Evolutionary conservation across 1,140 invertebrate genomes (phyloP).

Genomic region (Globodera ellingtonae): DNA sequence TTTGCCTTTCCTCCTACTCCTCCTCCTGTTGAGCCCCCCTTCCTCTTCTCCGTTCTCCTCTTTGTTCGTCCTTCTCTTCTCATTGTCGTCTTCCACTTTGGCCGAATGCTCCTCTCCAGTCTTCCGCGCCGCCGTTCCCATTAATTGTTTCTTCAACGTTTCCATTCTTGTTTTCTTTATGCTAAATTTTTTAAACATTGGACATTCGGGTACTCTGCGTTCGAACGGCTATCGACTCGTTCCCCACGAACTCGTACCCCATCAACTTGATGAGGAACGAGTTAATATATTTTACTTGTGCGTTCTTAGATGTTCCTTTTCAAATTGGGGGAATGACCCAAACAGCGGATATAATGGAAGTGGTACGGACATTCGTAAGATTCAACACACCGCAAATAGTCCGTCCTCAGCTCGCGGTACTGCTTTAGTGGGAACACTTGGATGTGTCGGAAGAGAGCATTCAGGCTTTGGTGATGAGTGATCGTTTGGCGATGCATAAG

Average conservation of each 20-base stretch:
- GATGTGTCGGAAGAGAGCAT: constrained; percentile 29
- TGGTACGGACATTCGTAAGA: too few species aligned
- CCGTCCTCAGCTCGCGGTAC: constrained; percentile 39
- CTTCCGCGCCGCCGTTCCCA: background rate
- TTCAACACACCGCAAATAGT: constrained; percentile 25
- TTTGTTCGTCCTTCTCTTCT: too few species aligned
- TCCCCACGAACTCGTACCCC: too few species aligned
- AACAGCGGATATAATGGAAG: too few species aligned
- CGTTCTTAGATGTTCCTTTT: too few species aligned
- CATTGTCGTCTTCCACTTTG: too few species aligned
- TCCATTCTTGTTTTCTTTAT: constrained; percentile 16
- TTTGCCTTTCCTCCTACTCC: background rate
- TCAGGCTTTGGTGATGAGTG: constrained; percentile 28
- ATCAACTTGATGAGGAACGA: too few species aligned
- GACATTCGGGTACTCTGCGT: too few species aligned
- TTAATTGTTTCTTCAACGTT: constrained; percentile 1
- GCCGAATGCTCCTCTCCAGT: too few species aligned
- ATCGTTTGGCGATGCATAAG: constrained; percentile 4
- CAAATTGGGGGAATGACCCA: too few species aligned
- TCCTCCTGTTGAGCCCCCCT: background rate
- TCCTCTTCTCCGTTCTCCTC: background rate
- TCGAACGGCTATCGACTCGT: too few species aligned
- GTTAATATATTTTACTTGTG: too few species aligned
- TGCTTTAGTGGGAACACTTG: constrained; percentile 44
- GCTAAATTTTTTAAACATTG: background rate